phyloP scores from a whole-genome alignment of 2,113 vertebrate genomes.

The Hoplias malabaricus region DNA sequence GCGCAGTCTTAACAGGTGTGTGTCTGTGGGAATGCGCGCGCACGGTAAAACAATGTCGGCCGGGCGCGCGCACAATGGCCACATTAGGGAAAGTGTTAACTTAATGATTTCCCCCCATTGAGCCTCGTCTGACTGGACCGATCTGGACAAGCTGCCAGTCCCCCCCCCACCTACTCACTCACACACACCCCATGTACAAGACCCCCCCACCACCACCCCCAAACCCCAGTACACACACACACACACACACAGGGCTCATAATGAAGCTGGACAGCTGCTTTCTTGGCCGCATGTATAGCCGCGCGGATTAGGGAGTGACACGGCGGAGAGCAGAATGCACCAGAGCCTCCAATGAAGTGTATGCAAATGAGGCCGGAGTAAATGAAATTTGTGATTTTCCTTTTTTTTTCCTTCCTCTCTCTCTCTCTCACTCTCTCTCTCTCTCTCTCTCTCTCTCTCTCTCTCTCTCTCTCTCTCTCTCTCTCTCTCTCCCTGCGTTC shows the following conservation, averaged over 20 bases:
- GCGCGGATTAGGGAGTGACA: constrained; percentile 82
- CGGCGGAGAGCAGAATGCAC: constrained; percentile 76
- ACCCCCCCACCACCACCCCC: not conserved
- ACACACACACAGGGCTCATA: constrained; percentile 71
- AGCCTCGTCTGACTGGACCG: constrained; percentile 82
- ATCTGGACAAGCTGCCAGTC: constrained; percentile 82
- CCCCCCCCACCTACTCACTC: too few relatives aligned
- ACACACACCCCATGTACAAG: not conserved
- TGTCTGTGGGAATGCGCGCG: constrained; percentile 70
- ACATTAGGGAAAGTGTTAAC: constrained; percentile 91
- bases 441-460: not conserved
- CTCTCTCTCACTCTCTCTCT: not conserved
- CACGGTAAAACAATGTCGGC: constrained; percentile 76
- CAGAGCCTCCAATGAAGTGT: constrained; percentile 79
- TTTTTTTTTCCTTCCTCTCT: constrained; percentile 1
- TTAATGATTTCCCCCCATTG: constrained; percentile 86
- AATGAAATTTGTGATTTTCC: constrained; percentile 73
- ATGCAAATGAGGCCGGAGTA: constrained; percentile 75
- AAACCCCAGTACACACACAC: not conserved
- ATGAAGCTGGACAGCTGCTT: constrained; percentile 85
- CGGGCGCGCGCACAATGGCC: constrained; percentile 75
- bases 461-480: not conserved
- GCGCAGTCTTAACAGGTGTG: constrained; percentile 37
- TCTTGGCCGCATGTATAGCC: constrained; percentile 80
- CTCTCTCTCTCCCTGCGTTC: not conserved